These are phyloP conservation scores for Polydrusus tereticollis DNA, from an alignment of 2,888 invertebrate species.

Conservation along the genomic window DNA sequence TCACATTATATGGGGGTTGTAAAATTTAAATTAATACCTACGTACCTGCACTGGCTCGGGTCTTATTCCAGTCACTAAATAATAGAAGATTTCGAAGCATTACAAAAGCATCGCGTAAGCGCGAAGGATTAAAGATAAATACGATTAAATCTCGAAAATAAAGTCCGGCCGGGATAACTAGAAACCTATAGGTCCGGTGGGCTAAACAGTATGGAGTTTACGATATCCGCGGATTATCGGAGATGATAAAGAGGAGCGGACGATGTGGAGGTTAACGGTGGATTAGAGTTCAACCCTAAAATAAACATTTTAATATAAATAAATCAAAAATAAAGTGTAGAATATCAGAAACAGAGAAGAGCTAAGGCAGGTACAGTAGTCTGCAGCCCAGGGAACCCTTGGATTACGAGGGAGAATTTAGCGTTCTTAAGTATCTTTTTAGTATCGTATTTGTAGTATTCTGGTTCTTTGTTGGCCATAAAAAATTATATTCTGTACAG, in stretches of 20 bases:
- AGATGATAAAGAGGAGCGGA: not conserved
- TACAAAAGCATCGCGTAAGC: constrained; percentile 4
- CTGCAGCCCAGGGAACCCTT: too few species aligned
- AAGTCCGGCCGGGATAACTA: not conserved
- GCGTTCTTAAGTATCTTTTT: too few species aligned
- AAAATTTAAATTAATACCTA: not conserved
- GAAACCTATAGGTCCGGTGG: constrained; percentile 4
- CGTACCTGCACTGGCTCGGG: not conserved
- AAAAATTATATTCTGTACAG: too few species aligned
- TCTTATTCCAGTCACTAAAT: not conserved
- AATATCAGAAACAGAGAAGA: too few species aligned
- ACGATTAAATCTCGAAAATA: not conserved
- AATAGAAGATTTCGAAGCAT: constrained; percentile 1
- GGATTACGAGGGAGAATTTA: too few species aligned
- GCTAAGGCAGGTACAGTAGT: too few species aligned
- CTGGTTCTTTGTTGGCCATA: too few species aligned
- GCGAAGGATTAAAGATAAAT: not conserved
- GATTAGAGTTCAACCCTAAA: too few species aligned
- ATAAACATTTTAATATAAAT: too few species aligned
- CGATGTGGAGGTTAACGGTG: too few species aligned
- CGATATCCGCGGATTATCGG: not conserved
- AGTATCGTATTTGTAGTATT: too few species aligned
- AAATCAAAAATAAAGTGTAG: too few species aligned
- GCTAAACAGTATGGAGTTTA: not conserved
- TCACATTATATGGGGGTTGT: not conserved